phyloP scores from a whole-genome alignment of 1,140 invertebrate species.

The Proales similis region DNA sequence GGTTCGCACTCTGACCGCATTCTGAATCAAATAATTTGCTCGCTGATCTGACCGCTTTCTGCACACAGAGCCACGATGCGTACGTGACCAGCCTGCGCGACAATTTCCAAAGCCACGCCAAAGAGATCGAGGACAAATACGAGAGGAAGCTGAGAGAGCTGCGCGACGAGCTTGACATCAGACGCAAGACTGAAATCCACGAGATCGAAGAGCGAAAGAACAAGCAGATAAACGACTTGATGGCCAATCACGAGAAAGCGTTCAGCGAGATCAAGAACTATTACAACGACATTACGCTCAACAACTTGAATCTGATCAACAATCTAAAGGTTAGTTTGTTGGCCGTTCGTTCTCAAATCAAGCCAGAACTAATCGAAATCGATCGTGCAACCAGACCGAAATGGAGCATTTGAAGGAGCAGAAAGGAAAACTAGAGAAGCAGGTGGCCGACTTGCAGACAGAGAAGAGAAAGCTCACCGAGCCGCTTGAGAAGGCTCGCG shows the following conservation, averaged over 20 bases:
- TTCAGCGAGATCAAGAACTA: constrained; percentile 82
- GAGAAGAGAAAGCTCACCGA: constrained; percentile 67
- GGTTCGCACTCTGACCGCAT: too few species aligned
- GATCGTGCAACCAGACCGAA: constrained; percentile 53
- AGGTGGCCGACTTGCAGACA: constrained; percentile 59
- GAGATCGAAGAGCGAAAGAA: constrained; percentile 84
- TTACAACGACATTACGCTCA: constrained; percentile 83
- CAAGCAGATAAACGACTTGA: constrained; percentile 69
- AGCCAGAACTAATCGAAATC: neutral
- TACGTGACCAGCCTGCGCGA: constrained; percentile 62
- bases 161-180: constrained; percentile 66
- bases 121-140: constrained; percentile 71
- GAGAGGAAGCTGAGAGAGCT: constrained; percentile 68
- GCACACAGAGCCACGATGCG: constrained; percentile 55
- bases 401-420: constrained; percentile 71
- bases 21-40: too few species aligned
- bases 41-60: constrained; percentile 1
- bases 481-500: constrained; percentile 63
- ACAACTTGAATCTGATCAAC: constrained; percentile 74
- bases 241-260: constrained; percentile 71
- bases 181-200: constrained; percentile 62
- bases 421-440: constrained; percentile 67
- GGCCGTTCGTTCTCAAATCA: neutral
- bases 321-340: constrained; percentile 65
- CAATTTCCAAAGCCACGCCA: constrained; percentile 66